Percentiles rank a stretch among this genome's conserved stretches.
Conservation (phyloP, 2,888 invertebrate genomes). For the Tinea trinotella region DNA sequence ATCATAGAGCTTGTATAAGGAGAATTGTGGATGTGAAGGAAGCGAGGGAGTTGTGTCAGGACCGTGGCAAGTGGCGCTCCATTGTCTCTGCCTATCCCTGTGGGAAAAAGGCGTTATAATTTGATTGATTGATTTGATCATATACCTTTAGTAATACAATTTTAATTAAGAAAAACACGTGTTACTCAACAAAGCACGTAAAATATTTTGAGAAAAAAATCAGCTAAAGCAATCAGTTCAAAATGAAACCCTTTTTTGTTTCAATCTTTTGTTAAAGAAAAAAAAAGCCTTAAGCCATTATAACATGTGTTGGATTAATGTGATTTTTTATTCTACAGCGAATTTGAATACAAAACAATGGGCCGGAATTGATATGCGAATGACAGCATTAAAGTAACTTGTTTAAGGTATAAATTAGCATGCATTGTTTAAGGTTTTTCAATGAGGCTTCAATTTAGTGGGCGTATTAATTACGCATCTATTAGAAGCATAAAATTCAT, state of each 20-base stretch:
- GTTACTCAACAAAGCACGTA: no score
- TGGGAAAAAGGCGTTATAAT: no score
- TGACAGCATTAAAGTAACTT: not conserved
- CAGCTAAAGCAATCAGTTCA: no score
- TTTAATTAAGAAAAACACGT: no score
- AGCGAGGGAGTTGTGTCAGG: no score
- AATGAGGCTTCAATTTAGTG: not conserved
- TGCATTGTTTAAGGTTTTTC: not conserved
- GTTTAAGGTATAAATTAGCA: not conserved
- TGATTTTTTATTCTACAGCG: not conserved
- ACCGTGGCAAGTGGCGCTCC: no score
- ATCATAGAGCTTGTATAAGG: no score
- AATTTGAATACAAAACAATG: not conserved
- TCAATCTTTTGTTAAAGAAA: not conserved
- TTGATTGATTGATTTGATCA: no score
- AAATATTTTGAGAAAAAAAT: no score
- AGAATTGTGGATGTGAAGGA: no score
- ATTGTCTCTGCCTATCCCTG: no score
- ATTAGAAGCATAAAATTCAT: not conserved
- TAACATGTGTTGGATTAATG: not conserved
- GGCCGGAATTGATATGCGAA: not conserved
- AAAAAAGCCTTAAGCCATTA: not conserved
- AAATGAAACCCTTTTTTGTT: not conserved
- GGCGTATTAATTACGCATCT: slow-evolving; percentile 4
- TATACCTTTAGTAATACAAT: no score